Base-by-base conservation (phyloP, 2,113 vertebrate genomes). In the Nibea coibor region DNA sequence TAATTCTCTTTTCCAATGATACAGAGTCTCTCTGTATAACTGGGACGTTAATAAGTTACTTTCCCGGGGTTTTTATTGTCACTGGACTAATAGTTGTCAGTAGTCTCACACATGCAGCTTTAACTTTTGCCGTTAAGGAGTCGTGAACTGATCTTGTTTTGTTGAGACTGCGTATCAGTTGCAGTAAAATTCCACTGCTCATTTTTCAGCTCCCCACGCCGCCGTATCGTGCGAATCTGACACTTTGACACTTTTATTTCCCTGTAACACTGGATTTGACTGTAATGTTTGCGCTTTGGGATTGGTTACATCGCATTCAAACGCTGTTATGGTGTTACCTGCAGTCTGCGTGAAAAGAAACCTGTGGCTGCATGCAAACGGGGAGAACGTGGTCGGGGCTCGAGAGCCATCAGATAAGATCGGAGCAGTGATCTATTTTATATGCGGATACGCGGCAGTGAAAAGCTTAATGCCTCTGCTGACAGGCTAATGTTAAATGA, bases 401-500 rank as follows among this genome's bases (percentile, higher is more conserved):
- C 12, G 48, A 73, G 28, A 42, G 50, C 8, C 28, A n/a, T 73
- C 16, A 47, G 50, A 70, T 75, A 59, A 45, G 19, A 43, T 2
- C 19, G 22, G 58, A 59, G 14, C 45, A 45, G 45, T 58, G 20
- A 48, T 53, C n/a, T 22, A 31, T 5, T 43, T 65, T 19, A 66
- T 24, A 72, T 61, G 54, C 5, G 3, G 70, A 73, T 61, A 80
- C 76, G 75, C 80, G 56, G 72, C 31, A 42, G 58, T 74, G 74
- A 81, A 84, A 48, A 43, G 73, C 50, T 70, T 80, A 66, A 77
- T 76, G 53, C 62, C 17, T 57, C 22, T 42, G 26, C 48, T 73
- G 26, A 69, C 28, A 17, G 59, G 19, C 16, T 59, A 17, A 68
- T 81, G 61, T 80, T 58, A 81, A 75, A 76, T 51, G 8, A 66